A percentile compares a stretch with the other conserved stretches of the same genome.
phyloP scores from a whole-genome alignment of 2,113 vertebrate species.

The Cettia cetti region DNA sequence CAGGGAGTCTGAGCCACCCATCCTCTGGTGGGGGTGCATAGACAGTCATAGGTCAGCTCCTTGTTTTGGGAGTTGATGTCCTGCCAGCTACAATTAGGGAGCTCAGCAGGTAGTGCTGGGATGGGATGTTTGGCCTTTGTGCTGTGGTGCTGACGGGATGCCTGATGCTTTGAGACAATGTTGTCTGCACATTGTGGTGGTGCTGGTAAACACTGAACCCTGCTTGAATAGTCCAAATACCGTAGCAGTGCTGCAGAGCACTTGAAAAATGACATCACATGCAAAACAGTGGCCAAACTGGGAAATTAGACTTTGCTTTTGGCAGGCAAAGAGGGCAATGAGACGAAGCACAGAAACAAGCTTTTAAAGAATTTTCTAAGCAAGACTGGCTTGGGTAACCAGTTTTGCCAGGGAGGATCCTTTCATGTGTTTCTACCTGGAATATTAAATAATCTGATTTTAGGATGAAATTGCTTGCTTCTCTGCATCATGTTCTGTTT shows the following conservation, averaged over 20 bases:
- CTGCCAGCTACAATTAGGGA: not conserved
- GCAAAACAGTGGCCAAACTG: not conserved
- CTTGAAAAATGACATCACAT: constrained; percentile 47
- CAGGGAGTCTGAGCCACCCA: not conserved
- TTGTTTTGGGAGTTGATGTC: not conserved
- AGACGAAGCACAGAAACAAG: not conserved
- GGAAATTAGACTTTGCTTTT: not conserved
- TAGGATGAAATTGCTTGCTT: not conserved
- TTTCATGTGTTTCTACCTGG: not conserved
- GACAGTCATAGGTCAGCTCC: not conserved
- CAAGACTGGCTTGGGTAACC: not conserved
- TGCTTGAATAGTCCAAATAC: not conserved
- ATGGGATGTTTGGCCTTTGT: not conserved
- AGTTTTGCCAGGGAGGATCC: not conserved
- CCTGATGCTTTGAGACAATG: not conserved
- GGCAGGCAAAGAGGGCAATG: not conserved
- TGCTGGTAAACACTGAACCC: not conserved
- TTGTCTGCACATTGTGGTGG: not conserved
- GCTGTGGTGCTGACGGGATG: not conserved
- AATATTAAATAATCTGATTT: not conserved
- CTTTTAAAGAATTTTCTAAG: constrained; percentile 1
- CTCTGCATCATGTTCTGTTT: not conserved
- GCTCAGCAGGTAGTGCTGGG: not conserved
- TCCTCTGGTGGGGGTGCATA: not conserved
- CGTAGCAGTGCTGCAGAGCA: not conserved